phyloP scores from a whole-genome alignment of 2,113 vertebrate species.

The Numida meleagris region DNA sequence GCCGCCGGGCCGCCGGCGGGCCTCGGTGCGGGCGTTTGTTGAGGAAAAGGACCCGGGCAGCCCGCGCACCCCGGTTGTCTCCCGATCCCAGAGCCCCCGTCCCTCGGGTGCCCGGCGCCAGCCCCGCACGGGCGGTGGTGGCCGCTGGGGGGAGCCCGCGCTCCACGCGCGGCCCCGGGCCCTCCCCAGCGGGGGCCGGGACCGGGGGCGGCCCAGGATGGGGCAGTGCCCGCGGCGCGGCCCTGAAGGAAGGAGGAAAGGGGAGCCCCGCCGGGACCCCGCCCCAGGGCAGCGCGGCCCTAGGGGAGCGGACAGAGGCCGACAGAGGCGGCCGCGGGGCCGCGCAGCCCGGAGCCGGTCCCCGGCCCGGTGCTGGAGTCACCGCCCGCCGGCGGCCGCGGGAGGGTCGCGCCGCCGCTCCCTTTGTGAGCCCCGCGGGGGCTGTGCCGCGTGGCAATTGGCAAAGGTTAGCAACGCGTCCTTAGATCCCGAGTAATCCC shows the following conservation, averaged over 20 bases:
- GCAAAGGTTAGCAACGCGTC: conserved; percentile 75
- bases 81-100: too few species aligned
- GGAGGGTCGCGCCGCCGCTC: neutral
- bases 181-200: neutral
- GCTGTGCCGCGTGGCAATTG: conserved; percentile 53
- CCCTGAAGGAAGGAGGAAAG: neutral
- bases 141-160: neutral
- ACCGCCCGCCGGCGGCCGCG: neutral
- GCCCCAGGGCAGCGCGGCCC: neutral
- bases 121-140: neutral
- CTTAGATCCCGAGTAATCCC: conserved; percentile 66
- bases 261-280: neutral
- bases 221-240: neutral
- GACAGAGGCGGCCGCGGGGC: neutral
- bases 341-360: too few species aligned
- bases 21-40: too few species aligned
- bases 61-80: neutral
- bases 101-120: neutral
- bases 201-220: neutral
- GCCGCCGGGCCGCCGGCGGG: too few species aligned
- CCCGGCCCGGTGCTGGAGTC: neutral
- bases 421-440: neutral
- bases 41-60: too few species aligned
- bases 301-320: too few species aligned
- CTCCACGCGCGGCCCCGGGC: neutral